A percentile compares a stretch with the other conserved stretches of the same genome.
Evolutionary conservation across 1,140 invertebrate species (phyloP).

Genomic region (Drosophila pruinosa): DNA sequence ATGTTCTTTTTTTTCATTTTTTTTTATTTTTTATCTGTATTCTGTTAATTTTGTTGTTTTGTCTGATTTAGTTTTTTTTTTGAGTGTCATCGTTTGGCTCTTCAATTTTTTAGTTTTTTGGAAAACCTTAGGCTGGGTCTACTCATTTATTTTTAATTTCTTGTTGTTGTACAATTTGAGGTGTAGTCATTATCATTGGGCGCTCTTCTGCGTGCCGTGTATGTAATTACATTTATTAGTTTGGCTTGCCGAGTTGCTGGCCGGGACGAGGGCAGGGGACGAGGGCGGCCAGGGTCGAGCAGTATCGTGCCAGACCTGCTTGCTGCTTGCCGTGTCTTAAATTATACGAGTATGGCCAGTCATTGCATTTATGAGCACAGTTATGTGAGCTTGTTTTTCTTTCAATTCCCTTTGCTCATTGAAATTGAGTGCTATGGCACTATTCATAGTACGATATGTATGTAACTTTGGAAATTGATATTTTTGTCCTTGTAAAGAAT

Average conservation of each 20-base stretch:
- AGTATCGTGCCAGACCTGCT: constrained; percentile 18
- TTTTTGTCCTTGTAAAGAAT: no score
- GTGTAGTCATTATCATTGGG: constrained; percentile 67
- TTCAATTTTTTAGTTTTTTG: constrained; percentile 35
- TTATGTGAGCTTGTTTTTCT: constrained; percentile 34
- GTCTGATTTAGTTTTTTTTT: constrained; percentile 65
- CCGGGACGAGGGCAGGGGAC: not conserved
- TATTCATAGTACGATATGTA: not conserved
- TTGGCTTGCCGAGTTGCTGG: constrained; percentile 27
- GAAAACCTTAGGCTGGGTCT: constrained; percentile 56
- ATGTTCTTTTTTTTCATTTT: constrained; percentile 43
- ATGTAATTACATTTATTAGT: constrained; percentile 68
- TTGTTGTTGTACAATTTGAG: constrained; percentile 57
- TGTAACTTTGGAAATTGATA: not conserved
- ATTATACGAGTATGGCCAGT: constrained; percentile 41
- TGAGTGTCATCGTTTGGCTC: constrained; percentile 65
- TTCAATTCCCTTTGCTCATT: not conserved
- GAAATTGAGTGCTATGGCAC: not conserved
- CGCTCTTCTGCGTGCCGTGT: constrained; percentile 50
- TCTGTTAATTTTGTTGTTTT: constrained; percentile 74
- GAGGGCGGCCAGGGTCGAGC: not conserved
- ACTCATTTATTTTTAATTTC: constrained; percentile 41
- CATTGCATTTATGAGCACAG: constrained; percentile 65
- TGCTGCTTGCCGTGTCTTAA: constrained; percentile 31
- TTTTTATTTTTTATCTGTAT: constrained; percentile 35